Base-by-base conservation (phyloP, 2,888 invertebrate genomes). In the Cephus rjabovi region DNA sequence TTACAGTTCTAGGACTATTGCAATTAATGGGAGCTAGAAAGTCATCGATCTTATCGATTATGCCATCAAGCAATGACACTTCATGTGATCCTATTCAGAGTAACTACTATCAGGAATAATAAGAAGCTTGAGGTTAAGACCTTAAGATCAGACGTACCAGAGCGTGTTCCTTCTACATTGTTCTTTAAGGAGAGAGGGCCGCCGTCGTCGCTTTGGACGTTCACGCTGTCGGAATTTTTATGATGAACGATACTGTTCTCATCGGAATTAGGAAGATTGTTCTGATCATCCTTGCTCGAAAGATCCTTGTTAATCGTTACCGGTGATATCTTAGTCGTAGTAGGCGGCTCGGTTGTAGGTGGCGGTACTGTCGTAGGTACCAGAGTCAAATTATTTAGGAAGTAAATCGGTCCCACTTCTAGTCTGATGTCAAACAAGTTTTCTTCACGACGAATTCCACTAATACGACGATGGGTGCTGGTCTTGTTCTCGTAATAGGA, bases 281-380 rank as follows among this genome's bases (percentile, higher is more conserved):
- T 75, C 83, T 83, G 56, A 78, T 81, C 76, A 77, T 85, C 71
- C 34, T 34, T 34, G 12, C 12, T 15, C 71, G 33, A 33, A 71
- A 94, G 94, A 11, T 93, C 93, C 23, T 94, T 94, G 3, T 95
- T 94, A 6, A 94, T 94, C 9, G 94, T 94, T 0, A 94, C 94
- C 0, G 94, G 94, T 1, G 94, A 92, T 0, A 92, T 93, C 0
- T 92, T 91, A 1, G 91, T 91, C 0, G 92, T 91, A 2, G 93
- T 92, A 1, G 56, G 23, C 56, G 56, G 71, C n/a, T 69, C 40
- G 0, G 93, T 93, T 0, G 93, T 93, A 1, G 94, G 93, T 0
- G 94, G 93, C 0, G 95, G 94, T 0, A 95, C 94, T 0, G 96
- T 97, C 15, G 96, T 96, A 1, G 97, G 97, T 33, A 97, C 96